Percentiles rank a stretch among this genome's conserved stretches.
phyloP scores from a whole-genome alignment of 2,113 vertebrate species.

The Ochotona curzoniae region DNA sequence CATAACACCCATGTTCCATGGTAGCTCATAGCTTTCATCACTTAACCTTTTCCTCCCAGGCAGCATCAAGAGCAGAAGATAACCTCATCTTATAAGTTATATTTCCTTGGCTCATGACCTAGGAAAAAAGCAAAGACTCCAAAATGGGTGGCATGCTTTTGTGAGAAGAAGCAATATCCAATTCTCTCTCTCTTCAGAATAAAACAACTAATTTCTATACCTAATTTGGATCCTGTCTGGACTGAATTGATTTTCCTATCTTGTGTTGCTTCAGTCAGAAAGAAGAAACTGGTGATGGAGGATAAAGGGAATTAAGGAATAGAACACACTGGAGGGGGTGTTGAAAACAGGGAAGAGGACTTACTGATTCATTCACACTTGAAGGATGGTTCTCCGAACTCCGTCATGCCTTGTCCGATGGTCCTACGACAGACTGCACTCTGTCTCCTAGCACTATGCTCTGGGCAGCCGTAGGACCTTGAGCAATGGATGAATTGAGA shows the following conservation, averaged over 20 bases:
- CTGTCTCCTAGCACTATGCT: neutral
- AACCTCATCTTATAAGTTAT: constrained; percentile 24
- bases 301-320: neutral
- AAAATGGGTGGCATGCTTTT: neutral
- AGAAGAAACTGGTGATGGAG: neutral
- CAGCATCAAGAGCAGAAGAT: neutral
- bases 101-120: constrained; percentile 44
- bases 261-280: constrained; percentile 6
- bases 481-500: no score
- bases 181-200: neutral
- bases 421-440: neutral
- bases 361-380: neutral
- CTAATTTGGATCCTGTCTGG: constrained; percentile 38
- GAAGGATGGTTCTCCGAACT: neutral
- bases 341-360: neutral
- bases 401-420: accelerated
- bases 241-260: neutral
- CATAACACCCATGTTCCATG: neutral
- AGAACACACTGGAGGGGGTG: neutral
- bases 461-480: neutral
- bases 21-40: neutral
- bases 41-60: neutral
- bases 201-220: neutral
- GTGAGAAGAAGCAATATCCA: neutral
- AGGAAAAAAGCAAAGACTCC: constrained; percentile 43